Percentiles rank a stretch among this genome's conserved stretches.
phyloP scores from a whole-genome alignment of 1,140 invertebrate species.

The Scaptomyza montana region DNA sequence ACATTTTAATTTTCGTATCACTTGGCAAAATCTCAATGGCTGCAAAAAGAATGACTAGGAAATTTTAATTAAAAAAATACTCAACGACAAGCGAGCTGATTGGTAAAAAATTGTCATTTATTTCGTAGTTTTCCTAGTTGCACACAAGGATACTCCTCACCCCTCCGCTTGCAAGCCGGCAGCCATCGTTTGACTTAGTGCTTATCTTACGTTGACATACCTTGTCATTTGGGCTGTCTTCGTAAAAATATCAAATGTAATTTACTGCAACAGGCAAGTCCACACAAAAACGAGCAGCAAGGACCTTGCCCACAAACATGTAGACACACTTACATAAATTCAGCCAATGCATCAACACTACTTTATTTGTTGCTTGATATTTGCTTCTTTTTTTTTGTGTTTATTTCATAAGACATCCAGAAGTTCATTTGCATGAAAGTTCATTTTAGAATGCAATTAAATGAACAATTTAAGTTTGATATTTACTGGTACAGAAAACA shows the following conservation, averaged over 20 bases:
- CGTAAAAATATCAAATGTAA: conserved; percentile 76
- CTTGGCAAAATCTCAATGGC: conserved; percentile 24
- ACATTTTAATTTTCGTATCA: conserved; percentile 36
- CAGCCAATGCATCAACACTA: not conserved
- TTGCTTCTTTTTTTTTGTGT: conserved; percentile 7
- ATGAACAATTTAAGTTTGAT: conserved; percentile 4
- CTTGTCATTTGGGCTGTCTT: conserved; percentile 71
- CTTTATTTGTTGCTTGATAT: conserved; percentile 18
- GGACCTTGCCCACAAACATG: conserved; percentile 4
- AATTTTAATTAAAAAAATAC: conserved; percentile 64
- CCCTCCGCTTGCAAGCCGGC: not conserved
- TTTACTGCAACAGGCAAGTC: conserved; percentile 59
- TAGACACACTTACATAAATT: conserved; percentile 2
- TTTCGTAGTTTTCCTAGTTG: conserved; percentile 29
- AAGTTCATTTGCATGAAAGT: conserved; percentile 30
- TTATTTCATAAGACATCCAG: conserved; percentile 12
- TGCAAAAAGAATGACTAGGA: conserved; percentile 29
- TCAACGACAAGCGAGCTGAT: conserved; percentile 16
- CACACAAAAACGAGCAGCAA: conserved; percentile 18
- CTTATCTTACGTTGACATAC: conserved; percentile 79
- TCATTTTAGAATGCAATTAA: conserved; percentile 29
- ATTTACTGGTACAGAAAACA: not conserved
- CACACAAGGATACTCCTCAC: conserved; percentile 9
- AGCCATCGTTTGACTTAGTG: conserved; percentile 51
- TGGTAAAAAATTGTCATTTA: conserved; percentile 43